Evolutionary conservation across 1,140 invertebrate genomes (phyloP).

Genomic region (Bombus confusus): DNA sequence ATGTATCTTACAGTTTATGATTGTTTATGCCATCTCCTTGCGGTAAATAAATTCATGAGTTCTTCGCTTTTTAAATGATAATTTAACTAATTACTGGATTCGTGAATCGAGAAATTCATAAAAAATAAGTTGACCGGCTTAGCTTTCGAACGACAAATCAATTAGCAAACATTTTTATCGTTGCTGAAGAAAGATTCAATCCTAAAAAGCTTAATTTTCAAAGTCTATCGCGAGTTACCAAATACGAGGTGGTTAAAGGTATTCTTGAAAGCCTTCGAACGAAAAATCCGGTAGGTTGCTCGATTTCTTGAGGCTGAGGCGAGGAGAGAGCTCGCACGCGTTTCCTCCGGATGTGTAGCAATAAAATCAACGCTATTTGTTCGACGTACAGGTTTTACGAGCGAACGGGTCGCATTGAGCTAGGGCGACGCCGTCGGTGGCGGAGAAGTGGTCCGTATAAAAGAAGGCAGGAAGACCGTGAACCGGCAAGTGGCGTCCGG

Average conservation of each 20-base stretch:
- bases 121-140: background rate
- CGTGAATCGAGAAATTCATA: background rate
- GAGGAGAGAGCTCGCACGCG: background rate
- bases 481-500: constrained; percentile 40
- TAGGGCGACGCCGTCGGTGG: background rate
- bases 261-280: background rate
- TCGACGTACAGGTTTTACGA: constrained; percentile 33
- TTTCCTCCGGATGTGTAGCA: constrained; percentile 22
- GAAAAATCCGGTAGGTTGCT: background rate
- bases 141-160: too few relatives aligned
- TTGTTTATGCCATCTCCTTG: too few relatives aligned
- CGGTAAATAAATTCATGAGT: too few relatives aligned
- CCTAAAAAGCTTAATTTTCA: background rate
- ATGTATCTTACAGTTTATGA: too few relatives aligned
- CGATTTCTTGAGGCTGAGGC: background rate
- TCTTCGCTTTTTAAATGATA: too few relatives aligned
- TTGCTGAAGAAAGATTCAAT: background rate
- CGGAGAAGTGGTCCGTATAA: constrained; percentile 35
- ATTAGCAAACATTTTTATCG: background rate
- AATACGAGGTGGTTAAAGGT: too few relatives aligned
- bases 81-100: too few relatives aligned
- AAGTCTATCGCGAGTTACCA: background rate
- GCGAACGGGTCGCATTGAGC: constrained; percentile 32
- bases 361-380: constrained; percentile 45
- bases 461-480: constrained; percentile 29